Evolutionary conservation across 2,113 vertebrate species (phyloP).

Genomic region (Alligator sinensis): DNA sequence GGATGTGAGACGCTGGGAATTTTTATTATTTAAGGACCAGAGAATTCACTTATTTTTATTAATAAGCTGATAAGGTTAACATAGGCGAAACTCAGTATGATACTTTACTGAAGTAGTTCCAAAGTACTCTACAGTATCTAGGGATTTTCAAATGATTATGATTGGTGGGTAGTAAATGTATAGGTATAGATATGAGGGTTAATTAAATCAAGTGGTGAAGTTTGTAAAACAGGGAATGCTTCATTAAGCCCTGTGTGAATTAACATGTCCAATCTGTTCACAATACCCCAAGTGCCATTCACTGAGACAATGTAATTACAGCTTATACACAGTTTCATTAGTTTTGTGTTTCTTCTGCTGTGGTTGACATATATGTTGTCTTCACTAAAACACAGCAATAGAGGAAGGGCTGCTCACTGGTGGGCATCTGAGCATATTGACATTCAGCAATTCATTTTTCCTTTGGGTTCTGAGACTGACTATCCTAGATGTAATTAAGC

Average conservation of each 20-base stretch:
- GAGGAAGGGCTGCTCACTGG: constrained; percentile 62
- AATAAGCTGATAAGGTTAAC: constrained; percentile 5
- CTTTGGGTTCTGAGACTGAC: constrained; percentile 57
- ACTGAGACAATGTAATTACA: constrained; percentile 76
- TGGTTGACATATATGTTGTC: constrained; percentile 67
- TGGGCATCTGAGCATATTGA: constrained; percentile 72
- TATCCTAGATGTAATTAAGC: constrained; percentile 67
- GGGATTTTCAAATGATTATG: neutral
- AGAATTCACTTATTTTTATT: neutral
- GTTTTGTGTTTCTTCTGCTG: constrained; percentile 61
- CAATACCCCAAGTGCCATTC: constrained; percentile 52
- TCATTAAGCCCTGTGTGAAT: constrained; percentile 76
- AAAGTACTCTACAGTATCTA: neutral
- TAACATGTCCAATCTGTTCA: constrained; percentile 64
- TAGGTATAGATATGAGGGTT: constrained; percentile 59
- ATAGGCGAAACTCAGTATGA: neutral
- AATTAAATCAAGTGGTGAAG: constrained; percentile 70
- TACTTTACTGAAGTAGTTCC: neutral
- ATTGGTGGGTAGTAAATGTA: constrained; percentile 26
- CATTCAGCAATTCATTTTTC: constrained; percentile 56
- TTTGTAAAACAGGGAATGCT: constrained; percentile 77
- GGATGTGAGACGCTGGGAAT: neutral
- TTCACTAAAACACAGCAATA: constrained; percentile 38
- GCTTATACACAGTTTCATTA: constrained; percentile 67
- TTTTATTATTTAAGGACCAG: neutral